phyloP scores from a whole-genome alignment of 2,888 invertebrate genomes.

The Phaonia tiefii region DNA sequence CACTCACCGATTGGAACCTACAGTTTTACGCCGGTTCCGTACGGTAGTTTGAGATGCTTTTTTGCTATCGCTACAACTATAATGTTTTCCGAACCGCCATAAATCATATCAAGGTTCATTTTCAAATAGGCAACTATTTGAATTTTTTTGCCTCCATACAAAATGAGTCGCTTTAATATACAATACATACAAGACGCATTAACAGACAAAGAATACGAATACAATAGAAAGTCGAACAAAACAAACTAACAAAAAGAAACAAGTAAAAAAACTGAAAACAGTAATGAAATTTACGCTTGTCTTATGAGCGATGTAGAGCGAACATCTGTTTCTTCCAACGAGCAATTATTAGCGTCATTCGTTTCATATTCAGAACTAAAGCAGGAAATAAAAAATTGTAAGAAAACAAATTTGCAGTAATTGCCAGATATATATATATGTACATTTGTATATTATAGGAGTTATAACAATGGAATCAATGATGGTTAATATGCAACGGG shows the following conservation, averaged over 20 bases:
- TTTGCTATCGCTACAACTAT: no score
- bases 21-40: no score
- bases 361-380: constrained; percentile 71
- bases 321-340: constrained; percentile 72
- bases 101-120: no score
- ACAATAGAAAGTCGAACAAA: constrained; percentile 34
- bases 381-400: constrained; percentile 68
- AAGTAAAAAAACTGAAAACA: constrained; percentile 49
- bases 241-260: constrained; percentile 46
- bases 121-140: no score
- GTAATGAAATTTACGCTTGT: constrained; percentile 73
- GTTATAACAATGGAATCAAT: background rate
- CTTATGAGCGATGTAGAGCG: constrained; percentile 73
- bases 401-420: constrained; percentile 42
- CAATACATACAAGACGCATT: constrained; percentile 12
- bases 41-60: no score
- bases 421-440: constrained; percentile 28
- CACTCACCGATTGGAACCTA: no score
- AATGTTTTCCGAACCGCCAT: no score
- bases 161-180: no score
- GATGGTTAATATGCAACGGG: constrained; percentile 1
- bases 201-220: constrained; percentile 42
- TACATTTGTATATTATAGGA: no score
- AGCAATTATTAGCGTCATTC: constrained; percentile 72
- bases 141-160: no score